Base-by-base conservation (phyloP, 2,113 vertebrate genomes). In the Psammodynastes pulverulentus region DNA sequence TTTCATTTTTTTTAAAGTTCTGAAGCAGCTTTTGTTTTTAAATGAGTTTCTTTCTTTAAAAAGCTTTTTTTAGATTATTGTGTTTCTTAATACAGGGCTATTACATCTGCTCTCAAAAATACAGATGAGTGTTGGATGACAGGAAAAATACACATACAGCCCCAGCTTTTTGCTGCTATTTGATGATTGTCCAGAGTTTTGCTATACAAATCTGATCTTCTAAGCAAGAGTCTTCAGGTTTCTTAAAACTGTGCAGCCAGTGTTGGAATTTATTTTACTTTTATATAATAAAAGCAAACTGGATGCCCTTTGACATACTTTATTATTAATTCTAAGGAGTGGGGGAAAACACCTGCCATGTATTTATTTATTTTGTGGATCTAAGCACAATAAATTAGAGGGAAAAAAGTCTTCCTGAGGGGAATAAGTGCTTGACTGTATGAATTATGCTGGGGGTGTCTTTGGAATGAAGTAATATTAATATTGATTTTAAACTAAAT, bases 41-140 rank as follows among this genome's bases (percentile, higher is more conserved):
- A 58, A 62, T n/a, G 26, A 62, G 9, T 88, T 91, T 92, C 23
- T 58, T 92, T 95, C 95, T 95, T 95, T 90, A 96, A 95, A 94
- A 86, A 87, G 79, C 89, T 93, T 88, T 91, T 91, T 94, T 94
- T 94, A 95, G 88, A 79, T 92, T 94, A 52, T 89, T 87, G 93
- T 90, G 96, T 97, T 97, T 95, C 95, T 94, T 95, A 96, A 97
- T 95, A 97, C 96, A 96, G 97, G 92, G 51, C 89, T 88, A 92
- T 39, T 89, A 39, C 7, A 39, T 39, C n/a, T 79, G 34, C 67
- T 39, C 67, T 79, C 15, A 79, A 39, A 79, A 79, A 79, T 39
- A 79, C 19, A 79, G 34, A 39, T 79, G 67, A 72, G 67, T 19
- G 34, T 19, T 39, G 39, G 72, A 43, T 43, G 7, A 34, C 67